phyloP scores from a whole-genome alignment of 2,888 invertebrate species.

The Ophonus ardosiacus region DNA sequence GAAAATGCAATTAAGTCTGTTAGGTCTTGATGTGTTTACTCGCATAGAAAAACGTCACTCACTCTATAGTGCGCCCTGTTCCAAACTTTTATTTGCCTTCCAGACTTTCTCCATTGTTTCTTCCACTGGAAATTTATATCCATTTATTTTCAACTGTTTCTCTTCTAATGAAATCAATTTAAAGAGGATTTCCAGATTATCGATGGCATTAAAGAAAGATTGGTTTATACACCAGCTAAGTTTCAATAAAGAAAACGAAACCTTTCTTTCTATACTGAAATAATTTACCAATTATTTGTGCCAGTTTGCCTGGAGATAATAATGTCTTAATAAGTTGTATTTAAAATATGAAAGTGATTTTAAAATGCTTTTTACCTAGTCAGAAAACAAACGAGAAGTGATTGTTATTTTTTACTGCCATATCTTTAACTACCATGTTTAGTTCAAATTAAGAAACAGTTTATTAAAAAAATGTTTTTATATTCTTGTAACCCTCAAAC shows the following conservation, averaged over 20 bases:
- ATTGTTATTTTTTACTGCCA: too few species aligned
- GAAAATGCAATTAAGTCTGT: constrained; percentile 22
- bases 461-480: too few species aligned
- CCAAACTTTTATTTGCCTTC: constrained; percentile 50
- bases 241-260: not conserved
- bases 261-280: too few species aligned
- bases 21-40: constrained; percentile 29
- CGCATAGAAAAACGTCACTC: constrained; percentile 30
- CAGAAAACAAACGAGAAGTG: too few species aligned
- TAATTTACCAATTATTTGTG: too few species aligned
- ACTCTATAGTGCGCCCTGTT: constrained; percentile 3
- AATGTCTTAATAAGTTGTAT: too few species aligned
- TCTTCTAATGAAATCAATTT: constrained; percentile 59
- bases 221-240: not conserved
- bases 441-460: too few species aligned
- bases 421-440: too few species aligned
- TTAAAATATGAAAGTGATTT: too few species aligned
- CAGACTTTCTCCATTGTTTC: constrained; percentile 57
- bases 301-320: too few species aligned
- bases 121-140: constrained; percentile 55
- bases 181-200: constrained; percentile 61
- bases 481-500: too few species aligned
- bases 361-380: too few species aligned
- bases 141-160: constrained; percentile 57
- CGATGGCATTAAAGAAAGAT: constrained; percentile 40